Percentiles rank a stretch among this genome's conserved stretches.
phyloP scores from a whole-genome alignment of 1,140 invertebrate species.

The Oppia nitens region DNA sequence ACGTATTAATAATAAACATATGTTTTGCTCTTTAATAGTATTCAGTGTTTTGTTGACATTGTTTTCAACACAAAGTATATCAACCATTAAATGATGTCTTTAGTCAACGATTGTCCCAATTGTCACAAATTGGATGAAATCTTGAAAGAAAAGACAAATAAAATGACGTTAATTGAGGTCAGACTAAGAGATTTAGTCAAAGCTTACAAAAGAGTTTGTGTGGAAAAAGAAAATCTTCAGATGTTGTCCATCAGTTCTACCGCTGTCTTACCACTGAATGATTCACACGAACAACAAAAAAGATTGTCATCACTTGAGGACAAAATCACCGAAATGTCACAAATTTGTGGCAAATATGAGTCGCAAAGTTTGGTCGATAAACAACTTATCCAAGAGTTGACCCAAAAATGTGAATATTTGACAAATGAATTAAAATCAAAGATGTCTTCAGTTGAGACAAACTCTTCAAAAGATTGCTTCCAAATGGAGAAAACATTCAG shows the following conservation, averaged over 20 bases:
- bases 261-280: neutral
- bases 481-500: neutral
- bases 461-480: neutral
- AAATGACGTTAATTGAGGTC: slow-evolving; percentile 4
- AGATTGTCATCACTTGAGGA: slow-evolving; percentile 10
- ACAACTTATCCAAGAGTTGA: neutral
- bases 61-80: no score
- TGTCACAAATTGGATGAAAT: neutral
- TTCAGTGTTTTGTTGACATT: no score
- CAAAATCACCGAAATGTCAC: slow-evolving; percentile 15
- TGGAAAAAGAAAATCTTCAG: slow-evolving; percentile 10
- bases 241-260: neutral
- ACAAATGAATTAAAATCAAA: neutral
- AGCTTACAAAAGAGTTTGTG: slow-evolving; percentile 9
- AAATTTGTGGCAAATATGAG: slow-evolving; percentile 16
- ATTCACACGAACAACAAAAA: slow-evolving; percentile 14
- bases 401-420: slow-evolving; percentile 5
- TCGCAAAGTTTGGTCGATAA: slow-evolving; percentile 5
- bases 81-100: no score
- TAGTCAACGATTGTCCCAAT: neutral
- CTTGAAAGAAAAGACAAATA: slow-evolving; percentile 11
- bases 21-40: no score
- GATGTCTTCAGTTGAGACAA: neutral
- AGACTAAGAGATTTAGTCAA: slow-evolving; percentile 12
- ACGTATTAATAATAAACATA: no score